Conservation (phyloP, 1,140 invertebrate species). For the Aphidius gifuensis region DNA sequence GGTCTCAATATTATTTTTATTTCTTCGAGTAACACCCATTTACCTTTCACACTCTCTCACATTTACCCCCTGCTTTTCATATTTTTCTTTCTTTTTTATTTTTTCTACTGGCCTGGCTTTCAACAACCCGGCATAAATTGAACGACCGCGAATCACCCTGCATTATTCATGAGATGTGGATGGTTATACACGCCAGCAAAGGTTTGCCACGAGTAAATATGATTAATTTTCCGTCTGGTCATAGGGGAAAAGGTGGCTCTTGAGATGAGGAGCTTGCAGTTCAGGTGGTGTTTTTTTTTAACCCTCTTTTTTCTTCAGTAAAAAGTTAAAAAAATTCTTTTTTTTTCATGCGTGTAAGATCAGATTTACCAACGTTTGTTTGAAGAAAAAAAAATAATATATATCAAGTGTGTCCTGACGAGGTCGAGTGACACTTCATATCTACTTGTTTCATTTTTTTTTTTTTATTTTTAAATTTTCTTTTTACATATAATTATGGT, state of each 20-base stretch:
- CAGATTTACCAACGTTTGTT: too few relatives aligned
- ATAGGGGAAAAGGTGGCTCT: background rate
- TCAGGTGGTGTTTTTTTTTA: background rate
- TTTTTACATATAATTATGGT: too few relatives aligned
- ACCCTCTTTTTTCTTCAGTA: background rate
- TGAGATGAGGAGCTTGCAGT: background rate
- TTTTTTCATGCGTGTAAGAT: too few relatives aligned
- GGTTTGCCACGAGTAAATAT: conserved; percentile 26
- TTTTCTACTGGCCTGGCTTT: conserved; percentile 15
- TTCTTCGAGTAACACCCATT: background rate
- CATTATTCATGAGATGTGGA: conserved; percentile 36
- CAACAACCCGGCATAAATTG: conserved; percentile 34
- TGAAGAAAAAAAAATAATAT: too few relatives aligned
- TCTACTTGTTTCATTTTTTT: too few relatives aligned
- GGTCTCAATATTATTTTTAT: background rate
- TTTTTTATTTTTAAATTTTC: too few relatives aligned
- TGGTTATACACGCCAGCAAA: conserved; percentile 19
- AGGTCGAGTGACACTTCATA: too few relatives aligned
- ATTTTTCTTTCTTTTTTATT: conserved; percentile 24
- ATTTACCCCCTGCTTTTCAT: conserved; percentile 17
- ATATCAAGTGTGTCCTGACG: too few relatives aligned
- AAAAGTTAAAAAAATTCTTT: too few relatives aligned
- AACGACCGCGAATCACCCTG: conserved; percentile 33
- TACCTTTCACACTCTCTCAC: background rate
- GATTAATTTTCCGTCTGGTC: conserved; percentile 31